A percentile compares a stretch with the other conserved stretches of the same genome.
phyloP scores from a whole-genome alignment of 2,797 vertebrate genomes.

The Malurus leucopterus region DNA sequence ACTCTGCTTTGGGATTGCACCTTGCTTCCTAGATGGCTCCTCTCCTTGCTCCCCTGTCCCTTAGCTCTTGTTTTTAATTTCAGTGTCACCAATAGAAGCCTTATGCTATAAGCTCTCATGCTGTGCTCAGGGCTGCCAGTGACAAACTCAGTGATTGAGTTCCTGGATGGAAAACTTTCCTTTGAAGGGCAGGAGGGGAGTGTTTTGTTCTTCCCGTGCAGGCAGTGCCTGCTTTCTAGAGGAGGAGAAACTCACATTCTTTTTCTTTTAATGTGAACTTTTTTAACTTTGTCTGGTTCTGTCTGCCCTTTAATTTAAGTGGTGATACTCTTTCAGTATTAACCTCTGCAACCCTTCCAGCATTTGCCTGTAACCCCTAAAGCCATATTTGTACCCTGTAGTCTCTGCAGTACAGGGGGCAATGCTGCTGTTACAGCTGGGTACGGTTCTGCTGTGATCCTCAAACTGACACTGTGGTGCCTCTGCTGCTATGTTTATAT shows the following conservation, averaged over 20 bases:
- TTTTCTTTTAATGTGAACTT: not conserved
- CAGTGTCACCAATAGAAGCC: constrained; percentile 1
- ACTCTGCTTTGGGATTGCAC: not conserved
- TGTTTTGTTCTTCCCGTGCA: not conserved
- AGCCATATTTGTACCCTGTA: constrained; percentile 60
- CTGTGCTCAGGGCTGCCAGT: constrained; percentile 45
- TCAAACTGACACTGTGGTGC: not conserved
- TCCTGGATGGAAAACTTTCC: not conserved
- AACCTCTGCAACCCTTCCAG: not conserved
- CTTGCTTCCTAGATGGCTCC: not conserved
- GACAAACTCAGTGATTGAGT: not conserved
- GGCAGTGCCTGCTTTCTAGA: not conserved
- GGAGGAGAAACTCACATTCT: not conserved
- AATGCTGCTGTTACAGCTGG: not conserved
- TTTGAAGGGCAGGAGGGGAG: not conserved
- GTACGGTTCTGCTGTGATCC: not conserved
- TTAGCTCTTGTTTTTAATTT: not conserved
- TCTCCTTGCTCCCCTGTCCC: not conserved
- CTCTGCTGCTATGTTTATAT: constrained; percentile 52
- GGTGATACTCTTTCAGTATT: not conserved
- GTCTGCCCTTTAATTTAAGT: not conserved
- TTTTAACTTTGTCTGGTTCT: not conserved
- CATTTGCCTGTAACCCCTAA: constrained; percentile 16
- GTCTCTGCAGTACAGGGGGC: constrained; percentile 27
- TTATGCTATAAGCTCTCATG: not conserved